phyloP scores from a whole-genome alignment of 2,797 vertebrate genomes.

The Pteropus rufus region DNA sequence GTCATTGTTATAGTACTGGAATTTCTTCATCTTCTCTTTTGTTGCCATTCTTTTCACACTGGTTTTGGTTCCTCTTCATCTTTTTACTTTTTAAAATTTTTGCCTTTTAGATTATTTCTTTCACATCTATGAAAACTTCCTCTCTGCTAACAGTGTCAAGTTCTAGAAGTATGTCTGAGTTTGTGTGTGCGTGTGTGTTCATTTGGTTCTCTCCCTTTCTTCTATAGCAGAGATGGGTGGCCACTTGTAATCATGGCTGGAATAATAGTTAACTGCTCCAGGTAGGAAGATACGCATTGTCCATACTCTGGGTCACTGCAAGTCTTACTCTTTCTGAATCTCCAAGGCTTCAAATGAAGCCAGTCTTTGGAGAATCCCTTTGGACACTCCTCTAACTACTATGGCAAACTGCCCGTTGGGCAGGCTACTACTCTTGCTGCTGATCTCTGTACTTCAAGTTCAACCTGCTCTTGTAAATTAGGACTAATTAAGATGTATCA shows the following conservation, averaged over 20 bases:
- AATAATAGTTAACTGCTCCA: neutral
- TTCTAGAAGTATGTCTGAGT: neutral
- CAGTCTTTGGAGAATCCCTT: slow-evolving; percentile 29
- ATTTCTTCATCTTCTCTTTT: slow-evolving; percentile 40
- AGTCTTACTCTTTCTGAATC: slow-evolving; percentile 13
- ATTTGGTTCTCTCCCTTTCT: neutral
- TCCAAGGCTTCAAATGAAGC: neutral
- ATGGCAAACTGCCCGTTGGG: neutral
- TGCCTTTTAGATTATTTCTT: slow-evolving; percentile 42
- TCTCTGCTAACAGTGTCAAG: neutral
- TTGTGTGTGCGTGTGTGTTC: neutral
- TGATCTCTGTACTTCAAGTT: neutral
- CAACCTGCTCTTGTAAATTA: slow-evolving; percentile 36
- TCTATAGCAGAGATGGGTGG: neutral
- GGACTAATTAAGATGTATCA: slow-evolving; percentile 2
- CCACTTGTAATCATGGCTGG: neutral
- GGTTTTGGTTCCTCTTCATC: slow-evolving; percentile 35
- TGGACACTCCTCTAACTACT: neutral
- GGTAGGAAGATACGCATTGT: neutral
- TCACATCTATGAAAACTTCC: neutral
- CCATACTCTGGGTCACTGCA: neutral
- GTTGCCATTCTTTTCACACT: slow-evolving; percentile 25
- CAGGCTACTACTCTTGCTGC: neutral
- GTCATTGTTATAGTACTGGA: neutral
- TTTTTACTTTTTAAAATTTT: slow-evolving; percentile 10